Base-by-base conservation (phyloP, 2,113 vertebrate species). In the Xenopus tropicalis region DNA sequence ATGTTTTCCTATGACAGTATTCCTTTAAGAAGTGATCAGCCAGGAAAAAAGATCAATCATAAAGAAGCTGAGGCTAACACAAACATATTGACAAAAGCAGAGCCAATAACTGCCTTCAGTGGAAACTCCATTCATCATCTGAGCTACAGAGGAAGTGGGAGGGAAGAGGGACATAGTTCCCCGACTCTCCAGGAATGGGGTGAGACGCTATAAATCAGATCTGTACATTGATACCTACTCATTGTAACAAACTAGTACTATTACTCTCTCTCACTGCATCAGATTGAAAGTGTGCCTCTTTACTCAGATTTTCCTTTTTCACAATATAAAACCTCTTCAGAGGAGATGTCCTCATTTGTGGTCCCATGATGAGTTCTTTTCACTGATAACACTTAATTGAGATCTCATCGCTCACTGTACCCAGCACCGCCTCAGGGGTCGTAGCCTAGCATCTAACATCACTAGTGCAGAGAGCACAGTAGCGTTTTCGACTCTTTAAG, bases 11-110 rank as follows among this genome's bases (percentile, higher is more conserved):
- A n/a, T n/a, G n/a, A n/a, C n/a, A n/a, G n/a, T n/a, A n/a, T n/a
- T n/a, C n/a, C n/a, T n/a, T n/a, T 91, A 92, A 90, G 91, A 91
- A 91, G 87, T 89, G 89, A 91, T 90, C 91, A 91, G 83, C 89
- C 70, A 72, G 83, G 85, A 86, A 85, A 56, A 89, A 85, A 89
- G 88, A 91, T 92, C 89, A 91, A 91, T 93, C 89, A 90, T 83
- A 79, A 78, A 91, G 72, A 87, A 88, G 88, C 88, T 84, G 88
- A 90, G 88, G 87, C 88, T 89, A 91, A 91, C 89, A 90, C 91
- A 92, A 92, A 91, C 89, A 91, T 92, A 92, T 91, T 91, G 91
- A 91, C 89, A 88, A 89, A 82, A 88, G 85, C 87, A 90, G 90
- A 87, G 90, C 88, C 91, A 91, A 92, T 90, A 91, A 89, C 88